Conservation (phyloP, 1,140 invertebrate genomes). For the Drepana arcuata region DNA sequence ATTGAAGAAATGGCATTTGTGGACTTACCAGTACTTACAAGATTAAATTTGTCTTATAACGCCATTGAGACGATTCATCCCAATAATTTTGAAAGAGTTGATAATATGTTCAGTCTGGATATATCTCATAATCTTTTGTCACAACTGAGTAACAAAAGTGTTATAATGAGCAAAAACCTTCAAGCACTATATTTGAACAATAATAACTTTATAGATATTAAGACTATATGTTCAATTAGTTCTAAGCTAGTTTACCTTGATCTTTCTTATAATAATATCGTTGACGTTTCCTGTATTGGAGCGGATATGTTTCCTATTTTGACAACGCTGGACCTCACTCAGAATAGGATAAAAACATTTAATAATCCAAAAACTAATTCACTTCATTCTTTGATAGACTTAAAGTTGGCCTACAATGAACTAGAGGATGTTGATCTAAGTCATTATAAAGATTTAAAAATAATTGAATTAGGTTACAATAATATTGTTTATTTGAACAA, state of each 20-base stretch:
- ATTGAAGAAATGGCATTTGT: slow-evolving; percentile 36
- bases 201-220: slow-evolving; percentile 31
- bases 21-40: slow-evolving; percentile 32
- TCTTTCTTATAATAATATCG: slow-evolving; percentile 36
- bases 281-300: slow-evolving; percentile 13
- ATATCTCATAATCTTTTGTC: slow-evolving; percentile 40
- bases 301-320: slow-evolving; percentile 24
- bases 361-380: slow-evolving; percentile 36
- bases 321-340: slow-evolving; percentile 22
- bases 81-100: slow-evolving; percentile 33
- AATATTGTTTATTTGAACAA: slow-evolving; percentile 24
- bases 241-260: slow-evolving; percentile 31
- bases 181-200: slow-evolving; percentile 41
- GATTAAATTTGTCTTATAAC: slow-evolving; percentile 48
- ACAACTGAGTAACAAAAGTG: slow-evolving; percentile 18
- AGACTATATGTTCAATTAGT: slow-evolving; percentile 16
- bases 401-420: slow-evolving; percentile 32
- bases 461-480: slow-evolving; percentile 38
- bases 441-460: slow-evolving; percentile 34
- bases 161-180: slow-evolving; percentile 21
- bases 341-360: slow-evolving; percentile 38
- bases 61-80: slow-evolving; percentile 26
- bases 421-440: slow-evolving; percentile 30
- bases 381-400: slow-evolving; percentile 23
- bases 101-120: slow-evolving; percentile 47